Evolutionary conservation across 2,888 invertebrate genomes (phyloP).

Genomic region (Drosophila mettleri): DNA sequence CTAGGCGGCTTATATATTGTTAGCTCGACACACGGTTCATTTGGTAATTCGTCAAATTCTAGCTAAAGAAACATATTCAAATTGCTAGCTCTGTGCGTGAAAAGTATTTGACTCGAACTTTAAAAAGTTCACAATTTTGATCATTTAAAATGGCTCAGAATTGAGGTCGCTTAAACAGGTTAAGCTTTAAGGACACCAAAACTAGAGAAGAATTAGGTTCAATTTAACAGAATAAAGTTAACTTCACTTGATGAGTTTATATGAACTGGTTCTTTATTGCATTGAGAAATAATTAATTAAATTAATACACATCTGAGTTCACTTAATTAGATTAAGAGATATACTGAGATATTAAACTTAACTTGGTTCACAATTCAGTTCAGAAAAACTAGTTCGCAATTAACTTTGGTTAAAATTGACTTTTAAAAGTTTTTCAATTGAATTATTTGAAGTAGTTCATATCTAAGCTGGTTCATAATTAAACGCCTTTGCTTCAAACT

Average conservation of each 20-base stretch:
- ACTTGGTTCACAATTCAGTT: too few species aligned
- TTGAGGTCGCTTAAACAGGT: neutral
- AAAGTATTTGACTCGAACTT: neutral
- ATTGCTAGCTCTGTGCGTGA: neutral
- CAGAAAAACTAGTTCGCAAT: neutral
- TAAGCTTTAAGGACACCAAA: neutral
- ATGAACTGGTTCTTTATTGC: neutral
- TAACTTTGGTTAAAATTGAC: neutral
- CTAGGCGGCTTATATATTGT: slow-evolving; percentile 26
- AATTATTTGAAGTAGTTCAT: too few species aligned
- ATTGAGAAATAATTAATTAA: neutral
- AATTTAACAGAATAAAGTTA: neutral
- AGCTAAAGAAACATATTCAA: slow-evolving; percentile 1
- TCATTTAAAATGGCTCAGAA: neutral
- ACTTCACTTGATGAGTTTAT: neutral
- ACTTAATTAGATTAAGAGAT: neutral
- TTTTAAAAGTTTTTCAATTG: too few species aligned
- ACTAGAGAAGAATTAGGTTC: too few species aligned
- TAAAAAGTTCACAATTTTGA: neutral
- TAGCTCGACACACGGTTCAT: slow-evolving; percentile 38
- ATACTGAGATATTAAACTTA: neutral
- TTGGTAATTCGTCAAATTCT: slow-evolving; percentile 42
- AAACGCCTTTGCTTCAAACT: neutral
- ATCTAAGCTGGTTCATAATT: neutral
- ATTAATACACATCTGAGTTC: neutral